phyloP scores from a whole-genome alignment of 2,113 vertebrate genomes.

The Perca schrenkii region DNA sequence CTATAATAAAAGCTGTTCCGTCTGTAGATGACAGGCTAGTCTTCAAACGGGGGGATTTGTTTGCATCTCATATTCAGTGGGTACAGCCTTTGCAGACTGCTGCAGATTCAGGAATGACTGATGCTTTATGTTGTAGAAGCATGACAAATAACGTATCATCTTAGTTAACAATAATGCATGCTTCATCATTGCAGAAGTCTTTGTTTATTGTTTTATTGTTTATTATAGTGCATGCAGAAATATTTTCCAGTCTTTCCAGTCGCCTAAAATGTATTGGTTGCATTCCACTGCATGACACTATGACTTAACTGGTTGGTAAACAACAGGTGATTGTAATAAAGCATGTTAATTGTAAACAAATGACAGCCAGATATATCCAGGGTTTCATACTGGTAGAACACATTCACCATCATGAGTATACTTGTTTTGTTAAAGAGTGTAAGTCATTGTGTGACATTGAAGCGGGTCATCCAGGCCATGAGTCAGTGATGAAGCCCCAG shows the following conservation, averaged over 20 bases:
- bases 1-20: slow-evolving; percentile 36
- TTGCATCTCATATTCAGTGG: slow-evolving; percentile 13
- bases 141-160: neutral
- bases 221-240: neutral
- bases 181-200: neutral
- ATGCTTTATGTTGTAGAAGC: neutral
- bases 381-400: neutral
- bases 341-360: slow-evolving; percentile 29
- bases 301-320: neutral
- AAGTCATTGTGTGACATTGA: slow-evolving; percentile 20
- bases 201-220: neutral
- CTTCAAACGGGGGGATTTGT: slow-evolving; percentile 38
- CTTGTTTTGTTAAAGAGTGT: slow-evolving; percentile 19
- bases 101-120: neutral
- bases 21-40: slow-evolving; percentile 41
- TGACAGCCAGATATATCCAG: slow-evolving; percentile 12
- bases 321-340: slow-evolving; percentile 42
- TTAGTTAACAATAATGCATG: neutral
- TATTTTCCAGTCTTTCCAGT: neutral
- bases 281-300: slow-evolving; percentile 21
- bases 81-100: neutral
- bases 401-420: slow-evolving; percentile 1
- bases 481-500: slow-evolving; percentile 18
- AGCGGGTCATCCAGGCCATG: slow-evolving; percentile 18
- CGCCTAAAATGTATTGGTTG: neutral